Percentiles rank a stretch among this genome's conserved stretches.
phyloP scores from a whole-genome alignment of 2,888 invertebrate genomes.

The Shargacucullia verbasci region DNA sequence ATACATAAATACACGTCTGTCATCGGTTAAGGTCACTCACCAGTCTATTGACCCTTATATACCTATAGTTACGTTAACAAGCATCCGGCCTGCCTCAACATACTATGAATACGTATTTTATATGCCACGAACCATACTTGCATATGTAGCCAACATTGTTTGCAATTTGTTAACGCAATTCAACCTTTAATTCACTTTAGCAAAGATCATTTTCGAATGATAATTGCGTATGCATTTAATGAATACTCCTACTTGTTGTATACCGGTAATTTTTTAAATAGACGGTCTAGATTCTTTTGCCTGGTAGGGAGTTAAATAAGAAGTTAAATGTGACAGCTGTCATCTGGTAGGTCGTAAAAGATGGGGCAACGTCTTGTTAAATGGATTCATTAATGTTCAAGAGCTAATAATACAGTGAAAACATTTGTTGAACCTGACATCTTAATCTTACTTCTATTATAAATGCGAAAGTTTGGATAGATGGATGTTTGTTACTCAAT shows the following conservation, averaged over 20 bases:
- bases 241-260: conserved; percentile 39
- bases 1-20: conserved; percentile 48
- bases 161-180: conserved; percentile 26
- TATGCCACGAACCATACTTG: conserved; percentile 58
- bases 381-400: conserved; percentile 32
- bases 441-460: no score
- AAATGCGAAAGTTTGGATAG: no score
- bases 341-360: conserved; percentile 28
- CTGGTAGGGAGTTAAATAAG: conserved; percentile 29
- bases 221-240: conserved; percentile 16
- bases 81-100: conserved; percentile 79
- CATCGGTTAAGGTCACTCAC: conserved; percentile 72
- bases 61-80: conserved; percentile 38
- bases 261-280: conserved; percentile 23
- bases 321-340: conserved; percentile 42
- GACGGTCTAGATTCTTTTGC: conserved; percentile 38
- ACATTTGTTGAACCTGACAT: neutral
- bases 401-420: conserved; percentile 13
- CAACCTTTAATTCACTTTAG: neutral
- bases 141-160: conserved; percentile 47
- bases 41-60: conserved; percentile 60
- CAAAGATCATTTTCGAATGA: conserved; percentile 26
- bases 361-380: conserved; percentile 33
- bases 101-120: conserved; percentile 57
- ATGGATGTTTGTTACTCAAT: no score